Evolutionary conservation across 2,113 vertebrate genomes (phyloP), one percentile per base, ranked within the genome.

Genomic region (Syngnathus typhle): DNA sequence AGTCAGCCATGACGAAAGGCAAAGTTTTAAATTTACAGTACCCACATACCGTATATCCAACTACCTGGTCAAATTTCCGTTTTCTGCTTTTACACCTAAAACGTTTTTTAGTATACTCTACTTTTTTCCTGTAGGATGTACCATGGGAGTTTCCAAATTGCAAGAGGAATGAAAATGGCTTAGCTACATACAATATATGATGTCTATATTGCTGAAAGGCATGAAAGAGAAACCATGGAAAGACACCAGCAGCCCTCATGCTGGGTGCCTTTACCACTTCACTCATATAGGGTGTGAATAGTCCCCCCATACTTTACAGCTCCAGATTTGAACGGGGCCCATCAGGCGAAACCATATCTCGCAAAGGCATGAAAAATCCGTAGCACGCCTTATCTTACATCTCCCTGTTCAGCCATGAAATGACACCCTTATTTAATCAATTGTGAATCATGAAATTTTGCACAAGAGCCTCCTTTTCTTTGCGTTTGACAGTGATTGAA

Each of bases 401-500:
- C 83, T 85, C 83, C 77, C 83, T 76, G 80, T 79, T 84, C 85
- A 84, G 80, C 84, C 83, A 84, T 85, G 84, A 87, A 87, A 89
- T 88, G 84, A 88, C 85, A 87, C 84, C 87, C 73, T 84, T 88
- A 85, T 88, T 89, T 87, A 88, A 88, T 89, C 84, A 87, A 87
- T 88, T 88, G 88, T 87, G 87, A 88, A 87, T 88, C 83, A 83
- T 87, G 85, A 87, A 86, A 85, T 86, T 87, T 88, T 86, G 84
- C 88, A 88, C 87, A 84, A 88, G 88, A 88, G 84, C 83, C 83
- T 78, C 81, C 79, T 87, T 88, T 86, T 84, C 82, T 84, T 80
- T 76, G 76, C 74, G 85, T 81, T 88, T 88, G 88, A 90, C 88
- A 90, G 86, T 88, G 85, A 90, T 90, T 88, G 88, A 88, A 88